Percentiles rank a stretch among this genome's conserved stretches.
Conservation (phyloP, 64 coral and sea anemone genomes). For the Astreopora myriophthalma region DNA sequence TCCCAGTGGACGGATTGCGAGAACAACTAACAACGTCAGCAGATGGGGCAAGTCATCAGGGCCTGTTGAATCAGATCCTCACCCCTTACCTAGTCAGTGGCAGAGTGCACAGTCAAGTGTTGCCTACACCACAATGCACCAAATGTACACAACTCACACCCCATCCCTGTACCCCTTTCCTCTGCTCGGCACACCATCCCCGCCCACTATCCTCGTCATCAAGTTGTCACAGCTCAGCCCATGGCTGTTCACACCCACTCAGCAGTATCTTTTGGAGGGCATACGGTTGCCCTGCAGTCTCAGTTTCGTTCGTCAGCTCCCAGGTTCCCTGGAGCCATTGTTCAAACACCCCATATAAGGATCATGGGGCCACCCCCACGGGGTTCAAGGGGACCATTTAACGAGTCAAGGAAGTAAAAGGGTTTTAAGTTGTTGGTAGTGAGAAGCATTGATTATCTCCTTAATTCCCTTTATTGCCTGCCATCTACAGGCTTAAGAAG, state of each 20-base stretch:
- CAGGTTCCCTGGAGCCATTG: background rate
- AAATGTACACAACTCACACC: constrained; percentile 78
- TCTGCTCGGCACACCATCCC: constrained; percentile 20
- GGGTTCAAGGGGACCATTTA: background rate
- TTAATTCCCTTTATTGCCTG: no score
- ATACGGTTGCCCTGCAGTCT: no score
- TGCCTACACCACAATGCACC: constrained; percentile 50
- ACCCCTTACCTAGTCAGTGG: constrained; percentile 58
- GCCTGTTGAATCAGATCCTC: background rate
- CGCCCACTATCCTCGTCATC: background rate
- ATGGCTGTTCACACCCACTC: no score
- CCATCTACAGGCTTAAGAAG: no score
- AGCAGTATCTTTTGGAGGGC: no score
- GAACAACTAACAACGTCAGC: no score
- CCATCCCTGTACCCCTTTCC: constrained; percentile 85
- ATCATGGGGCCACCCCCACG: constrained; percentile 1
- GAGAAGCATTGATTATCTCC: no score
- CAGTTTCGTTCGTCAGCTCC: background rate
- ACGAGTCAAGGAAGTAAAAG: background rate
- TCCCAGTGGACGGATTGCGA: no score
- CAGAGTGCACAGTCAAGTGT: constrained; percentile 28
- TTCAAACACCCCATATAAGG: background rate
- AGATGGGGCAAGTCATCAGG: constrained; percentile 43
- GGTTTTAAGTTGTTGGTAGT: no score
- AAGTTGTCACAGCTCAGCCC: constrained; percentile 15